Base-by-base conservation (phyloP, 1,140 invertebrate species). In the Eurosta solidaginis region DNA sequence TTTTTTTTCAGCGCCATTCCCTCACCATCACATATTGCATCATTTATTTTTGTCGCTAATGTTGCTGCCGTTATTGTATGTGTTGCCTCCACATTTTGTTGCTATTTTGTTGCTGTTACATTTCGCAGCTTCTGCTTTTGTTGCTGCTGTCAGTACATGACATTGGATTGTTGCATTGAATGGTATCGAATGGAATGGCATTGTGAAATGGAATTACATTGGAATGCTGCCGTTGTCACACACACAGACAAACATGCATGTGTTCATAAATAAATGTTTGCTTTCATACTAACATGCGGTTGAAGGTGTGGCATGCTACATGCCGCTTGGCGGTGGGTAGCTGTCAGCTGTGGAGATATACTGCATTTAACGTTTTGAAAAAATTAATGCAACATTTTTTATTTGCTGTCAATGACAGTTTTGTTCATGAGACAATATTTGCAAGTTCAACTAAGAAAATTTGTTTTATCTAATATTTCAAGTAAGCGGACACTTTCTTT, bases 121-220 rank as follows among this genome's bases (percentile, higher is more conserved):
- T n/a, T n/a, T n/a, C n/a, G n/a, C n/a, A n/a, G n/a, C n/a, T n/a
- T n/a, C n/a, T 59, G 54, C 17, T 59, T 25, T 27, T 9, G 52
- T 22, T 59, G 54, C 17, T 59, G 54, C 54, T 59, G 54, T 59
- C 54, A 59, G 27, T 59, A 59, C 25, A 59, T 59, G 27, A 59
- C 54, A 33, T 59, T 59, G 54, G 54, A 59, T 59, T 59, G 54
- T 59, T 59, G 27, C 54, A 33, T 33, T 59, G 54, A 59, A 59
- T 59, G 54, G 54, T 17, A 59, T 59, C 29, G 54, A 27, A 59
- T n/a, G 54, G 29, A 14, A 33, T 33, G 54, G 54, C 54, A 33
- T 29, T 33, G 27, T 17, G 54, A 59, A 59, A 59, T 59, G 54
- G 54, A 59, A 59, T 59, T 36, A n/a, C 54, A 36, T 59, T 36